Evolutionary conservation across 92 coral and sea anemone species (phyloP).

Genomic region (Zoanthus sansibaricus): DNA sequence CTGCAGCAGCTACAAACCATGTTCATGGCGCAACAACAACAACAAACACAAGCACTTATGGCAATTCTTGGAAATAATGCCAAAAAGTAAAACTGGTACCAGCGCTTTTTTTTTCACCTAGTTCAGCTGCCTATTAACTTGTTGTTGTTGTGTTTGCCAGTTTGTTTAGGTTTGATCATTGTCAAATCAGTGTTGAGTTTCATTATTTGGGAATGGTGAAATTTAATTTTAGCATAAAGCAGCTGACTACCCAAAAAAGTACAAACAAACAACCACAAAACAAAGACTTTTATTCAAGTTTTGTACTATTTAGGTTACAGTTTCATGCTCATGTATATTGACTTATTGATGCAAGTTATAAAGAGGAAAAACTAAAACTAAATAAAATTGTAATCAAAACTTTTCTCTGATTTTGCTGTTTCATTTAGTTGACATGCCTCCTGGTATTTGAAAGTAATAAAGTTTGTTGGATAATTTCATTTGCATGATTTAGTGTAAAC

Average conservation of each 20-base stretch:
- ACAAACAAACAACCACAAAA: slow-evolving; percentile 36
- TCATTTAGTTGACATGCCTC: slow-evolving; percentile 20
- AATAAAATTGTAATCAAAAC: too few species aligned
- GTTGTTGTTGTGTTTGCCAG: slow-evolving; percentile 22
- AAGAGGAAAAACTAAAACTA: slow-evolving; percentile 39
- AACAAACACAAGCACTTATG: slow-evolving; percentile 42
- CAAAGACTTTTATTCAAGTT: slow-evolving; percentile 37
- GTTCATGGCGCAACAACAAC: slow-evolving; percentile 55
- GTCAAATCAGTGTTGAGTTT: slow-evolving; percentile 36
- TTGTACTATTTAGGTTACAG: background rate
- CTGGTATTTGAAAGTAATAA: slow-evolving; percentile 32
- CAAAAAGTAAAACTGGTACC: slow-evolving; percentile 48
- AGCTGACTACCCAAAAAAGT: slow-evolving; percentile 25
- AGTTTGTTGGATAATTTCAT: slow-evolving; percentile 37
- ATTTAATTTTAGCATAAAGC: slow-evolving; percentile 15
- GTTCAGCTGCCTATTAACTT: slow-evolving; percentile 14
- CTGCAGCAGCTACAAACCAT: slow-evolving; percentile 58
- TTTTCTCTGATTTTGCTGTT: slow-evolving; percentile 29
- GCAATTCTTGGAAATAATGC: slow-evolving; percentile 46
- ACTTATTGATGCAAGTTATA: slow-evolving; percentile 32
- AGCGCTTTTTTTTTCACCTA: slow-evolving; percentile 37
- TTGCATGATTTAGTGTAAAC: slow-evolving; percentile 8
- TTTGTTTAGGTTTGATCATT: slow-evolving; percentile 26
- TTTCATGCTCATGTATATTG: slow-evolving; percentile 28
- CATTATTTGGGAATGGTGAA: slow-evolving; percentile 35